phyloP scores from a whole-genome alignment of 1,140 invertebrate genomes.

The Philopotamus ludificatus region DNA sequence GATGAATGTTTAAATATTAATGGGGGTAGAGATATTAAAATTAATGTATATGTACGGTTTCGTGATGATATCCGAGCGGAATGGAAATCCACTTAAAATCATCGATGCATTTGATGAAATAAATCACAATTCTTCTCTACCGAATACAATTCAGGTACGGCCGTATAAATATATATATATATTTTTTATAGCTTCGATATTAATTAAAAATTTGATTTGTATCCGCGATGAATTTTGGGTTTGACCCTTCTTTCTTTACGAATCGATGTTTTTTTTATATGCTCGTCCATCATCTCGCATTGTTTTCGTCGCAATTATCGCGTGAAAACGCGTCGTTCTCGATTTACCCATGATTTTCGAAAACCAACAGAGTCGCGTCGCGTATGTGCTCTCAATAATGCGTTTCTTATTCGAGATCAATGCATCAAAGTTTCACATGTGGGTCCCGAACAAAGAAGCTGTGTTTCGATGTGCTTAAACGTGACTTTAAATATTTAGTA shows the following conservation, averaged over 20 bases:
- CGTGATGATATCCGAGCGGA: no score
- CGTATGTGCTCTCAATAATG: conserved; percentile 5
- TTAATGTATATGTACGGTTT: no score
- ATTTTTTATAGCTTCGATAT: conserved; percentile 7
- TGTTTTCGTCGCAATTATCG: conserved; percentile 6
- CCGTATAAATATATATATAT: background rate
- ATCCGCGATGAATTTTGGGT: conserved; percentile 38
- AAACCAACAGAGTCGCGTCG: background rate
- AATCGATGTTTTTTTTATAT: no score
- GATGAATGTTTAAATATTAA: no score
- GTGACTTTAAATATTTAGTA: conserved; percentile 27
- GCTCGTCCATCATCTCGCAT: no score
- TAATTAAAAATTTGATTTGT: conserved; percentile 41
- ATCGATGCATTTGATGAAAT: no score
- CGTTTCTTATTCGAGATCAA: conserved; percentile 10
- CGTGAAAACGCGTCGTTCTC: background rate
- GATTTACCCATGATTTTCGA: background rate
- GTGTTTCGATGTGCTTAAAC: conserved; percentile 17
- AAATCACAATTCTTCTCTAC: background rate
- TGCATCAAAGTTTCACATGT: conserved; percentile 23
- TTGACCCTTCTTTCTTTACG: no score
- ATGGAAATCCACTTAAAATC: no score
- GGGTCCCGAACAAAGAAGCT: conserved; percentile 2
- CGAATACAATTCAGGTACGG: background rate
- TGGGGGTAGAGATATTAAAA: no score